phyloP scores from a whole-genome alignment of 2,797 vertebrate species.

The Numenius phaeopus region DNA sequence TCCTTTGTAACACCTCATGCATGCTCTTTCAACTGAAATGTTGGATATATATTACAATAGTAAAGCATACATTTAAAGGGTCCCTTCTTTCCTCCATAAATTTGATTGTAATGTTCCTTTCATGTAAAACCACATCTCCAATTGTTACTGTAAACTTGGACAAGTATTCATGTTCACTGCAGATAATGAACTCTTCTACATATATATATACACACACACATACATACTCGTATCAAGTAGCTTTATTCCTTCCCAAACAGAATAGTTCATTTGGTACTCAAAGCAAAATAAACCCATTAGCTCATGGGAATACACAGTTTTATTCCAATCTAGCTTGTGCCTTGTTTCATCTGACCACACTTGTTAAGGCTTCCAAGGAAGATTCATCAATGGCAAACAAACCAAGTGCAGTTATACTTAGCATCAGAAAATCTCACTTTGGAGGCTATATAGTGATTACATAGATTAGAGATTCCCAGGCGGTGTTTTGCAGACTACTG shows the following conservation, averaged over 20 bases:
- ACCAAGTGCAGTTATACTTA: background rate
- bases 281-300: conserved; percentile 64
- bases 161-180: conserved; percentile 25
- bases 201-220: background rate
- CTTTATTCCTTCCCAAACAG: conserved; percentile 65
- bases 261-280: conserved; percentile 60
- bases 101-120: conserved; percentile 44
- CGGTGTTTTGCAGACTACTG: background rate
- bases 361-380: conserved; percentile 14
- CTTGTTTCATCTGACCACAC: conserved; percentile 35
- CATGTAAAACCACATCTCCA: conserved; percentile 51
- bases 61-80: background rate
- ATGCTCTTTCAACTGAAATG: background rate
- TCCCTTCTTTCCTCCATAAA: background rate
- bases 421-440: background rate
- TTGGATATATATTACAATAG: background rate
- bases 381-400: background rate
- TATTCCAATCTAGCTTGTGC: conserved; percentile 31
- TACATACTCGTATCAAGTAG: background rate
- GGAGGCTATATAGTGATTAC: accelerated
- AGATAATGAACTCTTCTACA: conserved; percentile 63
- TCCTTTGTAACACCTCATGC: background rate
- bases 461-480: background rate
- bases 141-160: conserved; percentile 60
- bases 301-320: conserved; percentile 48